Percentiles rank a stretch among this genome's conserved stretches.
phyloP scores from a whole-genome alignment of 2,888 invertebrate species.

The Cryptophagus acutangulus region DNA sequence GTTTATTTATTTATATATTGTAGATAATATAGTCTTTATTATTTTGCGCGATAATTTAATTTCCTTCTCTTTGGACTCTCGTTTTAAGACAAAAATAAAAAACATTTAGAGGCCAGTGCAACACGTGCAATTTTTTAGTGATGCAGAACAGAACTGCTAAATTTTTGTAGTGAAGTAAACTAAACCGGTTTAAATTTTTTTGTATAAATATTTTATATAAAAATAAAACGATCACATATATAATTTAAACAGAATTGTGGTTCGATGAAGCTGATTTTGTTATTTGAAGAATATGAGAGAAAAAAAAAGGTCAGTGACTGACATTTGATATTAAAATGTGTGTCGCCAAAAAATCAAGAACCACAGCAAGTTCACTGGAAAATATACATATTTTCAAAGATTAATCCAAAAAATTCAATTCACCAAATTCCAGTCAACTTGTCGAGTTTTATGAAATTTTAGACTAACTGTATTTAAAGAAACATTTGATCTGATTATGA shows the following conservation, averaged over 20 bases:
- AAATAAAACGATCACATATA: conserved; percentile 5
- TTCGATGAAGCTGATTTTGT: conserved; percentile 20
- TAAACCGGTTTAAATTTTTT: conserved; percentile 37
- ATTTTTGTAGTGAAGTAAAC: conserved; percentile 30
- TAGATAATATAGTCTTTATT: conserved; percentile 44
- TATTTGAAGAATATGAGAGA: too few species aligned
- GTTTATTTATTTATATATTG: conserved; percentile 51
- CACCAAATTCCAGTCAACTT: conserved; percentile 29
- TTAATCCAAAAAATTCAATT: conserved; percentile 13
- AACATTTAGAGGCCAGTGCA: conserved; percentile 49
- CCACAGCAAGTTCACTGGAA: conserved; percentile 29
- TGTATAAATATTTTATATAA: conserved; percentile 34
- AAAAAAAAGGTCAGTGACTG: conserved; percentile 39
- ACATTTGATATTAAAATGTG: conserved; percentile 34
- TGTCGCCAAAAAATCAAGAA: conserved; percentile 14
- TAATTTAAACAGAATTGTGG: conserved; percentile 18
- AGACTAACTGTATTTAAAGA: too few species aligned
- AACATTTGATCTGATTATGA: too few species aligned
- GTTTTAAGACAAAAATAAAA: conserved; percentile 20
- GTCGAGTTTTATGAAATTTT: too few species aligned
- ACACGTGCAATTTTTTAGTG: conserved; percentile 43
- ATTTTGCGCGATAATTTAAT: conserved; percentile 29
- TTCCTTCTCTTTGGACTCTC: conserved; percentile 22
- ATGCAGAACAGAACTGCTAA: conserved; percentile 29
- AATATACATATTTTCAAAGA: conserved; percentile 8